Conservation (phyloP, 2,797 vertebrate genomes). For the Margarornis squamiger region DNA sequence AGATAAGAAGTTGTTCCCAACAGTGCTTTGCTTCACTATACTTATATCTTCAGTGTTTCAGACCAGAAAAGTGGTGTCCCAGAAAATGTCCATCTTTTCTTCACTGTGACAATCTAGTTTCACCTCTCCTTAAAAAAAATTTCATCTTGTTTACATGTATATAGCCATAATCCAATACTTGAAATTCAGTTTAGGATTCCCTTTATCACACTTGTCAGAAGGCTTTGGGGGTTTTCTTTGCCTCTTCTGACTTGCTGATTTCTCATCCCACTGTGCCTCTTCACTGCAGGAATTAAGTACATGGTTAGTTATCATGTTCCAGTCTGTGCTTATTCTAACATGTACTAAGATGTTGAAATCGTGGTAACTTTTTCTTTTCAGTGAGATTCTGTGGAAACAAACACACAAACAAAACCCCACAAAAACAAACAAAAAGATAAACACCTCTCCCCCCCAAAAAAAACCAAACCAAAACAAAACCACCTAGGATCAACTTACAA, state of each 20-base stretch:
- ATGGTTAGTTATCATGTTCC: neutral
- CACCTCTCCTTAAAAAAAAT: neutral
- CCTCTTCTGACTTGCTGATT: neutral
- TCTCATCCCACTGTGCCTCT: neutral
- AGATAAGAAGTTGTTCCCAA: neutral
- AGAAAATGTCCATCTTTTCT: neutral
- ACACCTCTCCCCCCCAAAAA: accelerated
- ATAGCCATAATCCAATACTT: neutral
- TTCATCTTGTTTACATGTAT: accelerated
- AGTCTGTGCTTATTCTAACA: neutral
- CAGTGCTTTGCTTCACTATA: neutral
- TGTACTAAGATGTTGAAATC: neutral
- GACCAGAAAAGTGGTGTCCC: neutral
- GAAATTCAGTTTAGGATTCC: neutral
- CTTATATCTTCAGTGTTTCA: neutral
- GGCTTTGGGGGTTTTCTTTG: neutral
- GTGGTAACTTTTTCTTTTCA: neutral
- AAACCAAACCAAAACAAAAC: too few relatives aligned
- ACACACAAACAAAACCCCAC: neutral
- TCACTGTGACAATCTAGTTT: neutral
- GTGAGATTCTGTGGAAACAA: neutral
- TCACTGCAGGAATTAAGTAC: neutral
- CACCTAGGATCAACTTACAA: neutral
- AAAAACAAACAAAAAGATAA: neutral
- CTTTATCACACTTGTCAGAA: neutral